Base-by-base conservation (phyloP, 2,888 invertebrate species). In the Microctonus aethiopoides region DNA sequence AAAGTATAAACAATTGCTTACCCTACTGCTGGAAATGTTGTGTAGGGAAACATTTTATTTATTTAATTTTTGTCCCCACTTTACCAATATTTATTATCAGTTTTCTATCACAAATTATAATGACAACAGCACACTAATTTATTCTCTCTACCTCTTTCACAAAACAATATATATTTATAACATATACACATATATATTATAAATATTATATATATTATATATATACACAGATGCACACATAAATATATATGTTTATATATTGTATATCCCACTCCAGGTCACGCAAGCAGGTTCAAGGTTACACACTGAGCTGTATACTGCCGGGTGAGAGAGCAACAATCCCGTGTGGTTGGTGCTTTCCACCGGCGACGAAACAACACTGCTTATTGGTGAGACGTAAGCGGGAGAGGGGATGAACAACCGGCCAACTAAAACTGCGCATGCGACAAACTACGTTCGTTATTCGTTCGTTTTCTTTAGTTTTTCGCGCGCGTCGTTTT, bases 11-110 rank as follows among this genome's bases (percentile, higher is more conserved):
- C 26, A 62, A 52, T 41, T 7, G 76, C 83, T 83, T 83, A 86
- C 86, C 86, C 84, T 67, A 86, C 85, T 70, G 86, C 80, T 77
- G 86, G 86, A 76, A 86, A 86, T 52, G 86, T 84, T 34, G 86
- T 83, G 77, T 86, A 86, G 34, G 86, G 85, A 78, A 86, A 86
- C 86, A 86, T 86, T 51, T 26, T 13, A 54, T 22, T 64, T 24
- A 26, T 34, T 20, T 46, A 62, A 62, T 52, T 57, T 39, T 68
- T 29, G 5, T 41, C n/a, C n/a, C n/a, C n/a, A n/a, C n/a, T n/a
- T n/a, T n/a, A n/a, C n/a, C n/a, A n/a, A n/a, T 36, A 24, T 62
- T 46, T 46, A 20, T n/a, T n/a, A 1, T 46, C 7, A 3, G 16
- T 7, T 6, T 46, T 46, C 20, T 7, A 29, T 16, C 59, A 32